A percentile compares a stretch with the other conserved stretches of the same genome.
Conservation (phyloP, 1,140 invertebrate species). For the Hycleus cichorii region DNA sequence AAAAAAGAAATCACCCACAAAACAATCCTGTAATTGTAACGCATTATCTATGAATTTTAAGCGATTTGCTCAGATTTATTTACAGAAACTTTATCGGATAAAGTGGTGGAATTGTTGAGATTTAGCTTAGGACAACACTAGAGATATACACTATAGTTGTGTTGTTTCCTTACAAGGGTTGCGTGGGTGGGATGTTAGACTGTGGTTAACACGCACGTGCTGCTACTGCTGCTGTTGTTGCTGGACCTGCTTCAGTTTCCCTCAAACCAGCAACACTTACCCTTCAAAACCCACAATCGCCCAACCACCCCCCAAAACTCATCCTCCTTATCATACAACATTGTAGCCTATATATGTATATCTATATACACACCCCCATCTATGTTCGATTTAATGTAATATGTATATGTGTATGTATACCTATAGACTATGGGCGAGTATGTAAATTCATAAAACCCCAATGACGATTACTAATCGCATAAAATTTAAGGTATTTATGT, state of each 20-base stretch:
- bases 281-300: conserved; percentile 14
- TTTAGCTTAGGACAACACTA: conserved; percentile 8
- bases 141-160: conserved; percentile 35
- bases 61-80: too few relatives aligned
- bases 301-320: conserved; percentile 2
- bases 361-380: background rate
- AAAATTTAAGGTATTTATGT: conserved; percentile 1
- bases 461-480: conserved; percentile 5
- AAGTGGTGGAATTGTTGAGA: conserved; percentile 20
- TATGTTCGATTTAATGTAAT: conserved; percentile 28
- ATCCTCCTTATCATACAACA: background rate
- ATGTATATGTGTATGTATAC: conserved; percentile 20
- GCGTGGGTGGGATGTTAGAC: conserved; percentile 33
- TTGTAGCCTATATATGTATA: background rate
- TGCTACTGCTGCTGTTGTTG: background rate
- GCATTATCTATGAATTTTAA: background rate
- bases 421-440: conserved; percentile 2
- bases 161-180: conserved; percentile 38
- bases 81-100: too few relatives aligned
- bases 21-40: background rate
- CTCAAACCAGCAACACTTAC: conserved; percentile 9
- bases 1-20: background rate
- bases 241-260: conserved; percentile 24
- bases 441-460: conserved; percentile 10
- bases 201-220: conserved; percentile 38